A percentile compares a stretch with the other conserved stretches of the same genome.
Conservation (phyloP, 2,797 vertebrate species). For the Crax fasciolata region DNA sequence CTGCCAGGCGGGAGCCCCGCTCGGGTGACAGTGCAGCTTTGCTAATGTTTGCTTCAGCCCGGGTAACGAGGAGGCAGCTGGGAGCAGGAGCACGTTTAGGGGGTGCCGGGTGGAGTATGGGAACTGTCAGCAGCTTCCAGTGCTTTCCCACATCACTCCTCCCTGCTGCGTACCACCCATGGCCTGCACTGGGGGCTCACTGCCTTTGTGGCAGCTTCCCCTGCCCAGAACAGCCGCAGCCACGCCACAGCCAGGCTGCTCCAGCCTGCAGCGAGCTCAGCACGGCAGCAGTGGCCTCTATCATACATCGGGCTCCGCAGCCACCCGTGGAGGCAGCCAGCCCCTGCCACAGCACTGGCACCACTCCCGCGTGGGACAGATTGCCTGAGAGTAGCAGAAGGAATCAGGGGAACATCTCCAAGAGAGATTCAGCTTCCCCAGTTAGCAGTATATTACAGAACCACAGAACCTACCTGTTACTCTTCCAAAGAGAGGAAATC, state of each 20-base stretch:
- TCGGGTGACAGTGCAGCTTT: background rate
- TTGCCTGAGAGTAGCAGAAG: background rate
- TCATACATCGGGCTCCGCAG: background rate
- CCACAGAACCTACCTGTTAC: background rate
- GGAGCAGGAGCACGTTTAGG: background rate
- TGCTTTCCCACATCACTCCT: background rate
- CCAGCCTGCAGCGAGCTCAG: rapidly evolving
- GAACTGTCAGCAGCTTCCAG: conserved; percentile 16
- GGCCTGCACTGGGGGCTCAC: background rate
- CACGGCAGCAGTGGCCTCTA: background rate
- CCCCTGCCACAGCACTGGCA: background rate
- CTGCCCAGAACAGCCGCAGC: background rate
- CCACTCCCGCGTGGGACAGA: rapidly evolving
- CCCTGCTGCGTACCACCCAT: conserved; percentile 21
- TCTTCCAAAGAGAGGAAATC: background rate
- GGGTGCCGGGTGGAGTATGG: background rate
- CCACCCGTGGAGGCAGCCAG: background rate
- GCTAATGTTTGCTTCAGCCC: rapidly evolving
- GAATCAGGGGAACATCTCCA: background rate
- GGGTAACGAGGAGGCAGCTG: background rate
- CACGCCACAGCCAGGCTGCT: rapidly evolving
- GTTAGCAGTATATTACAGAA: background rate
- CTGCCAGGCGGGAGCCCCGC: rapidly evolving
- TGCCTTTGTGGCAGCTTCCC: background rate
- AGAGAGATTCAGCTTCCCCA: background rate